Base-by-base conservation (phyloP, 2,797 vertebrate genomes). In the Stomatorhinus walkeri region DNA sequence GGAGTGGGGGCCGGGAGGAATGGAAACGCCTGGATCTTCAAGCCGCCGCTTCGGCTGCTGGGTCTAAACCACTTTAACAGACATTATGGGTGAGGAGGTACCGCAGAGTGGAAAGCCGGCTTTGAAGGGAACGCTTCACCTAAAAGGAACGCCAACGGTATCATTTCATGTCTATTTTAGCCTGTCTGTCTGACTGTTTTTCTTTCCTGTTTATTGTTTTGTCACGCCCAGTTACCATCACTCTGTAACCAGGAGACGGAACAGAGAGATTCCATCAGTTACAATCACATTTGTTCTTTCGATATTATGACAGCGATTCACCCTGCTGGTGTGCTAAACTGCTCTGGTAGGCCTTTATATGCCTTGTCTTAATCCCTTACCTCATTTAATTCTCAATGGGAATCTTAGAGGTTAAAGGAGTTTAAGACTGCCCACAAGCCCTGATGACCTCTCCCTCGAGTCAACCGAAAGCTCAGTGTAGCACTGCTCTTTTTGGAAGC, bases 81-180 rank as follows among this genome's bases (percentile, higher is more conserved):
- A 49, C 59, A 4, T 46, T 56, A 19, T 43, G 54, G 54, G 52
- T 87, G 84, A 32, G 61, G 84, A 48, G 83, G 46, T 76, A 87
- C 88, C 84, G 28, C 79, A 89, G 22, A 43, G 28, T 89, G 83
- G 88, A 86, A 89, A 85, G n/a, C 40, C 19, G 36, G 56, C 61
- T 43, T 79, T 79, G 32, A 61, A 10, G 85, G 54, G 32, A 59
- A 46, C 36, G 19, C 56, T 87, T 64, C 86, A 87, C 86, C 86
- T 87, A 61, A 61, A 87, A n/a, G 40, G 3, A 24, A 85, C 14
- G 7, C 7, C 51, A 87, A n/a, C 14, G 14, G 32, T 87, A 22
- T 87, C 56, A 64, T 64, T 87, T 43, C 56, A 64, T 43, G 54
- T 46, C 56, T 61, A 61, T 56, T 87, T 61, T 68, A 61, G 59